Conservation (phyloP, 2,888 invertebrate species). For the Morinoia aosen region DNA sequence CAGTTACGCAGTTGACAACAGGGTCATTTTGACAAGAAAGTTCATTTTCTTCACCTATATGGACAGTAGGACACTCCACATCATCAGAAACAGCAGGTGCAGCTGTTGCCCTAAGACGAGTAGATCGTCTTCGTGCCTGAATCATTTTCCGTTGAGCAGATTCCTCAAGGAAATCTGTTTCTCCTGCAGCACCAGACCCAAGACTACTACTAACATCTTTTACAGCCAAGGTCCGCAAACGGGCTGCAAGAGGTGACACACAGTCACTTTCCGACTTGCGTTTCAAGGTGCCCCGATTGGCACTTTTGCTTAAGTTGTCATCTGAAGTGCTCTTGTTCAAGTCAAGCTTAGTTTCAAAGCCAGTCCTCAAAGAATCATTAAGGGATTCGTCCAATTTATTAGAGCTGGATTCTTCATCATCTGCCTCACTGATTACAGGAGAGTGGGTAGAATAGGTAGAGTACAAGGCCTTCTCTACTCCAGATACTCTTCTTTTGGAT, state of each 20-base stretch:
- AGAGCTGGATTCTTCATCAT: not conserved
- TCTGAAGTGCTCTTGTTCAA: not conserved
- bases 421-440: not conserved
- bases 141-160: not conserved
- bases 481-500: conserved; percentile 35
- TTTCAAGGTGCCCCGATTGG: not conserved
- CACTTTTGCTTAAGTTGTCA: not conserved
- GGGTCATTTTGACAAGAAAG: not conserved
- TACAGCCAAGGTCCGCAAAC: not conserved
- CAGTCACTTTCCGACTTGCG: not conserved
- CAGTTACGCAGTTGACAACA: not conserved
- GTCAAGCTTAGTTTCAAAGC: not conserved
- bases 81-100: not conserved
- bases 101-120: not conserved
- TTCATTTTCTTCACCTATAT: not conserved
- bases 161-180: not conserved
- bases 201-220: not conserved
- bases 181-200: not conserved
- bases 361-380: not conserved
- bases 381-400: not conserved
- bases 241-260: not conserved
- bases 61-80: not conserved
- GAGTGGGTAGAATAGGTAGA: not conserved
- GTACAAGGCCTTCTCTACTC: not conserved
- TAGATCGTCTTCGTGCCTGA: not conserved